These are phyloP conservation scores for Neopelma chrysocephalum DNA, from an alignment of 2,797 vertebrate genomes.

Conservation along the genomic window DNA sequence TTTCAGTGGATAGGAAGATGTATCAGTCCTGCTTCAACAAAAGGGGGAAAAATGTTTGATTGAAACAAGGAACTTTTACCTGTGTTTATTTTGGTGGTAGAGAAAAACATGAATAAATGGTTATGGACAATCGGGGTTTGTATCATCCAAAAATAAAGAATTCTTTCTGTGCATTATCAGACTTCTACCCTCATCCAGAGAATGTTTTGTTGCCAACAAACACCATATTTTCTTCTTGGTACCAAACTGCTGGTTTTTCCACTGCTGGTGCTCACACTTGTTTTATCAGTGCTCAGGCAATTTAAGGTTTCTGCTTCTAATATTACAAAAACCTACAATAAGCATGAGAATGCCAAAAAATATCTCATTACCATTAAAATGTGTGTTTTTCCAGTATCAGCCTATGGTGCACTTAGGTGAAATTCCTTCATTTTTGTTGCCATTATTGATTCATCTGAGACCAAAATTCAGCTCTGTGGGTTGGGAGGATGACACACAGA, in stretches of 20 bases:
- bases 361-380: neutral
- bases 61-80: neutral
- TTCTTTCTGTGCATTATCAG: neutral
- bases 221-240: rapidly evolving
- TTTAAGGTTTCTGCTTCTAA: neutral
- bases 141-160: neutral
- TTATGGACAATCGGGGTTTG: neutral
- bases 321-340: neutral
- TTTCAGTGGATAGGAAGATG: neutral
- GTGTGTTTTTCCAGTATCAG: neutral
- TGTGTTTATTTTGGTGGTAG: neutral
- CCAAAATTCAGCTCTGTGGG: neutral
- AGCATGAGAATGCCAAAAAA: neutral
- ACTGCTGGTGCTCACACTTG: neutral
- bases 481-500: neutral
- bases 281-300: neutral
- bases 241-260: neutral
- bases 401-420: neutral
- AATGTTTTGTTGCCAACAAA: neutral
- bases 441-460: rapidly evolving
- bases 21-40: neutral
- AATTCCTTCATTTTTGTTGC: neutral
- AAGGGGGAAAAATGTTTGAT: neutral
- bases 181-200: neutral
- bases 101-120: neutral